phyloP scores from a whole-genome alignment of 1,140 invertebrate genomes.

The Idris sp. region DNA sequence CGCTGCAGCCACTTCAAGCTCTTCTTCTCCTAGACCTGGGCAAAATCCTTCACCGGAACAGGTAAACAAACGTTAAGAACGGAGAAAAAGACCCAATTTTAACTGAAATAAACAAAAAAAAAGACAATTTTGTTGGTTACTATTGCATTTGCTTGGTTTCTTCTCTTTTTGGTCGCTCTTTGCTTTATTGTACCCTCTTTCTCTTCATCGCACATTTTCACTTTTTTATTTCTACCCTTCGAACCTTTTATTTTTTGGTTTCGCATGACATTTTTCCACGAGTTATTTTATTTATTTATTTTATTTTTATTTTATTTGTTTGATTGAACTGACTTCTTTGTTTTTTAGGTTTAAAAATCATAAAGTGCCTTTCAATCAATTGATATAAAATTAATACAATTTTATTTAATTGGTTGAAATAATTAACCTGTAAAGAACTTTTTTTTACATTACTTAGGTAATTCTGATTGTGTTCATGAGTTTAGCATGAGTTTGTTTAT shows the following conservation, averaged over 20 bases:
- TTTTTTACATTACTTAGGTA: too few species aligned
- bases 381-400: too few species aligned
- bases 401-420: too few species aligned
- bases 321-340: background rate
- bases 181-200: conserved; percentile 12
- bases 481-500: too few species aligned
- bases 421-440: too few species aligned
- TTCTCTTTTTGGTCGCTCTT: conserved; percentile 9
- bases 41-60: conserved; percentile 81
- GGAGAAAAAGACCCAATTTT: conserved; percentile 37
- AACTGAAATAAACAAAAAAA: conserved; percentile 23
- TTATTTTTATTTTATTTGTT: too few species aligned
- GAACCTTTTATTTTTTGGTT: conserved; percentile 1
- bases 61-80: conserved; percentile 79
- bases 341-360: too few species aligned
- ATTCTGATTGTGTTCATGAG: too few species aligned
- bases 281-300: too few species aligned
- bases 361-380: too few species aligned
- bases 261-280: conserved; percentile 4
- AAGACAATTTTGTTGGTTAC: background rate
- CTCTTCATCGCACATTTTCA: conserved; percentile 2
- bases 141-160: conserved; percentile 19
- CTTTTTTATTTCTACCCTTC: conserved; percentile 3
- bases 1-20: conserved; percentile 79
- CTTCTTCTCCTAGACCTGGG: conserved; percentile 79